phyloP scores from a whole-genome alignment of 2,888 invertebrate genomes.

The Drosophila emarginata region DNA sequence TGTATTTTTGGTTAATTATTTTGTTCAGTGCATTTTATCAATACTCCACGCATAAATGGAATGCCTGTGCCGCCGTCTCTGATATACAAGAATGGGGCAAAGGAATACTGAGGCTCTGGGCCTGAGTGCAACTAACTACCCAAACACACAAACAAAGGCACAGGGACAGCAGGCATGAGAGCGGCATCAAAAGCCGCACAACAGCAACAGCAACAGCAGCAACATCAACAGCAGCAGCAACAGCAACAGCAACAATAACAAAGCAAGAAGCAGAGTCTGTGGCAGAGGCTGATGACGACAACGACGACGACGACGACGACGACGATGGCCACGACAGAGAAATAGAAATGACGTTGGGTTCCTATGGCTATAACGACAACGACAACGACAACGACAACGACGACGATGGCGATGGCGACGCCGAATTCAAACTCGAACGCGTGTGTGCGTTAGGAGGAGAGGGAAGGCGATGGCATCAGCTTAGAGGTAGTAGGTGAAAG shows the following conservation, averaged over 20 bases:
- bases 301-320: constrained; percentile 46
- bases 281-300: constrained; percentile 47
- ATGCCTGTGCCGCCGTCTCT: constrained; percentile 53
- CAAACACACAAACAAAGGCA: constrained; percentile 27
- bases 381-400: constrained; percentile 35
- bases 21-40: constrained; percentile 66
- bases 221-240: constrained; percentile 47
- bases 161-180: constrained; percentile 51
- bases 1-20: not conserved
- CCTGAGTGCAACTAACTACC: constrained; percentile 71
- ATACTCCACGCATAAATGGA: constrained; percentile 64
- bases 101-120: constrained; percentile 41
- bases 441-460: constrained; percentile 58
- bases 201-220: constrained; percentile 53
- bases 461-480: not conserved
- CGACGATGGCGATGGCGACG: constrained; percentile 47
- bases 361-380: constrained; percentile 44
- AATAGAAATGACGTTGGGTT: constrained; percentile 46
- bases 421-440: constrained; percentile 67
- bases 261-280: constrained; percentile 20
- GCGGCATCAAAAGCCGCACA: constrained; percentile 74
- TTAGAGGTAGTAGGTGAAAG: constrained; percentile 1
- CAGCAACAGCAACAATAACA: constrained; percentile 42
- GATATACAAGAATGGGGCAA: constrained; percentile 37
- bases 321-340: constrained; percentile 47